phyloP scores from a whole-genome alignment of 2,888 invertebrate species.

The Hypselothyrea guttata region DNA sequence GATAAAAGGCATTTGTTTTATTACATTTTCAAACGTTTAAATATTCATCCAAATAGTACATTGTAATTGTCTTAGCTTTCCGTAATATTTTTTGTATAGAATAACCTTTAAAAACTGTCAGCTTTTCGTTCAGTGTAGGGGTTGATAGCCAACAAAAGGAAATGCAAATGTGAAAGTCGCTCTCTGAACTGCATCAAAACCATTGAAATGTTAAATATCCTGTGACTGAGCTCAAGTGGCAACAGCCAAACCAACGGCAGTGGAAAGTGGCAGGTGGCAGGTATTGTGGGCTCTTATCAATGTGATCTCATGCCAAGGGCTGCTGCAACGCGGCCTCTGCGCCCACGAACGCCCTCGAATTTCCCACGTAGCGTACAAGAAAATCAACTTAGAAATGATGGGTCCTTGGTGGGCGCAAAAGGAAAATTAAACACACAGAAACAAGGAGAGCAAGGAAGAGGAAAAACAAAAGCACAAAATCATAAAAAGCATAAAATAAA shows the following conservation, averaged over 20 bases:
- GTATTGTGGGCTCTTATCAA: no score
- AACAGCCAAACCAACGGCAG: neutral
- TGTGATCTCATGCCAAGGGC: conserved; percentile 6
- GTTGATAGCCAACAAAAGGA: conserved; percentile 27
- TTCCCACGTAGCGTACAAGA: conserved; percentile 61
- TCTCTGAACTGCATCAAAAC: conserved; percentile 31
- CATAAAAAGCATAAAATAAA: conserved; percentile 77
- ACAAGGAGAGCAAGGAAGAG: no score
- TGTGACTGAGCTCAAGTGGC: conserved; percentile 22
- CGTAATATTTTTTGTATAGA: no score
- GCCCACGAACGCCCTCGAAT: neutral
- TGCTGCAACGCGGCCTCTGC: neutral
- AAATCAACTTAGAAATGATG: conserved; percentile 81
- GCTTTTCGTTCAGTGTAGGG: conserved; percentile 5
- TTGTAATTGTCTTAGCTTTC: no score
- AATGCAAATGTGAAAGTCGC: conserved; percentile 28
- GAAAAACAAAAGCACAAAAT: conserved; percentile 60
- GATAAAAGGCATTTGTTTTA: no score
- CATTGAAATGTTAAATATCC: conserved; percentile 48
- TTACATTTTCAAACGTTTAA: no score
- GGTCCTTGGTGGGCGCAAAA: conserved; percentile 65
- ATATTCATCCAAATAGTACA: no score
- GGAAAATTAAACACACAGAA: conserved; percentile 51
- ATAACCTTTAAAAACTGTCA: no score
- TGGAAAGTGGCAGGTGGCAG: no score